phyloP scores from a whole-genome alignment of 2,888 invertebrate species.

The Tetheella fluctuosa region DNA sequence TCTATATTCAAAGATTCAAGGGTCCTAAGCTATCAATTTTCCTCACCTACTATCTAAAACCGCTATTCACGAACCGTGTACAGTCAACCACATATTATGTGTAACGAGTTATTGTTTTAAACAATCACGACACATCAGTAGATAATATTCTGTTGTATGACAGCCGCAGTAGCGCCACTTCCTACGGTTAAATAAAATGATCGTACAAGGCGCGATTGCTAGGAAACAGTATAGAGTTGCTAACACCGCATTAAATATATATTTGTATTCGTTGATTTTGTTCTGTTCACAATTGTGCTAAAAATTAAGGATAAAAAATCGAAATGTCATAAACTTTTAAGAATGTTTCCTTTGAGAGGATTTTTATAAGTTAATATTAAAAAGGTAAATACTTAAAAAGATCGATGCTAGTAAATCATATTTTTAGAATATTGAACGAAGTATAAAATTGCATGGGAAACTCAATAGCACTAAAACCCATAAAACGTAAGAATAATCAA shows the following conservation, averaged over 20 bases:
- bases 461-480: background rate
- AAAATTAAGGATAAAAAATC: no score
- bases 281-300: no score
- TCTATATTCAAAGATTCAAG: no score
- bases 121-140: constrained; percentile 20
- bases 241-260: background rate
- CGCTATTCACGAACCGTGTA: background rate
- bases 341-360: no score
- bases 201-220: background rate
- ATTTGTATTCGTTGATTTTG: background rate
- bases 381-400: no score
- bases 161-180: background rate
- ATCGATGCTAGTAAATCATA: background rate
- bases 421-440: background rate
- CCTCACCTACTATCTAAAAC: background rate
- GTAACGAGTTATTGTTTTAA: constrained; percentile 26
- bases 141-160: background rate
- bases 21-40: background rate
- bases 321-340: no score
- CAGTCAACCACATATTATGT: background rate
- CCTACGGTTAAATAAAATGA: constrained; percentile 3
- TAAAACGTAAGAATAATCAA: constrained; percentile 4
- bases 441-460: background rate
- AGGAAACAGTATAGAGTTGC: background rate
- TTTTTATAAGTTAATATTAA: no score